These are phyloP conservation scores for Aegypius monachus DNA, from an alignment of 2,113 vertebrate genomes.

Conservation along the genomic window DNA sequence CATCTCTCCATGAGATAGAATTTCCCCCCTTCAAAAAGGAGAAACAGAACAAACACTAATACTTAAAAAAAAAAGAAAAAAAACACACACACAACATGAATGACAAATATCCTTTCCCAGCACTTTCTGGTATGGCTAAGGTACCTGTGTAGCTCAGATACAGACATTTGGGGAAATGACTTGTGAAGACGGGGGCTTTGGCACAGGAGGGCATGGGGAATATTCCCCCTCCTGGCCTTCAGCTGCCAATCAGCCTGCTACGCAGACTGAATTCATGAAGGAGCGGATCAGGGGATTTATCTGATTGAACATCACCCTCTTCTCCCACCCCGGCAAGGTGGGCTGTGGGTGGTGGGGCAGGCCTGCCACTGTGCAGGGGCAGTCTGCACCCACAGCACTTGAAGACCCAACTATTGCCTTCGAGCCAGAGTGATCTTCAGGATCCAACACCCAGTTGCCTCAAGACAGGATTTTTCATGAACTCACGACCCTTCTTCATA, in stretches of 20 bases:
- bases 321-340: background rate
- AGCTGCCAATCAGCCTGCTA: background rate
- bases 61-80: background rate
- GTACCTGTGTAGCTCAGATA: background rate
- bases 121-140: background rate
- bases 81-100: background rate
- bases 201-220: background rate
- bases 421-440: background rate
- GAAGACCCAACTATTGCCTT: background rate
- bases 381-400: background rate
- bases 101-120: background rate
- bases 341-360: background rate
- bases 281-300: background rate
- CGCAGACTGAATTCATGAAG: background rate
- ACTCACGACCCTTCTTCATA: background rate
- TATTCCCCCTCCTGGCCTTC: background rate
- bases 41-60: background rate
- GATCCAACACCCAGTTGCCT: background rate
- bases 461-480: background rate
- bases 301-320: background rate
- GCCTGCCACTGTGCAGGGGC: background rate
- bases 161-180: background rate
- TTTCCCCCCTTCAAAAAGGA: background rate
- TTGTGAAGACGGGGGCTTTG: background rate
- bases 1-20: background rate